Conservation (phyloP, 2,797 vertebrate genomes). For the Liparis tanakae region DNA sequence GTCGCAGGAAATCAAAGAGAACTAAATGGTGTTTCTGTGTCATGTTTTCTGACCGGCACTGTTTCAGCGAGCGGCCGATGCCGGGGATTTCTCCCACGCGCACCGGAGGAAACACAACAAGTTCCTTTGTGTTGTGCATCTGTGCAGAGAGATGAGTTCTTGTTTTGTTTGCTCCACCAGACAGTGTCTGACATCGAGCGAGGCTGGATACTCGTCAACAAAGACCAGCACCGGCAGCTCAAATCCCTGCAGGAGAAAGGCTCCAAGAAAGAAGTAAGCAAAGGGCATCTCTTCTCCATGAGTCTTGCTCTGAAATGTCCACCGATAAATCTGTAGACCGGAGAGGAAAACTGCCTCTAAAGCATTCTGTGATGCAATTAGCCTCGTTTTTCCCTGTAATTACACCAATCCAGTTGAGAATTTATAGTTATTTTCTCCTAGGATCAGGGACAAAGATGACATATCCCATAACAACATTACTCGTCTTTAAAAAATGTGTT, state of each 20-base stretch:
- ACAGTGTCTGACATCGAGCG: slow-evolving; percentile 95
- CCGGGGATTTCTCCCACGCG: slow-evolving; percentile 20
- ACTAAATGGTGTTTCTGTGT: slow-evolving; percentile 18
- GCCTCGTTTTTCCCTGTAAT: slow-evolving; percentile 43
- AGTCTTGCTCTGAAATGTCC: slow-evolving; percentile 20
- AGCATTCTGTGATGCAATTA: slow-evolving; percentile 47
- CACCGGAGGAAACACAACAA: not conserved
- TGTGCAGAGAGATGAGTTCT: slow-evolving; percentile 44
- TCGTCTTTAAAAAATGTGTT: not conserved
- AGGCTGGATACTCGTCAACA: slow-evolving; percentile 97
- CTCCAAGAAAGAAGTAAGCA: slow-evolving; percentile 96
- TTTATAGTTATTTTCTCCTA: slow-evolving; percentile 19
- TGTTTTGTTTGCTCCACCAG: slow-evolving; percentile 75
- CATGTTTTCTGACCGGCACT: slow-evolving; percentile 25
- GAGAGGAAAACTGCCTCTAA: slow-evolving; percentile 14
- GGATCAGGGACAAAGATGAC: slow-evolving; percentile 2
- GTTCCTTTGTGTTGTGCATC: slow-evolving; percentile 13
- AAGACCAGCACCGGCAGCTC: slow-evolving; percentile 97
- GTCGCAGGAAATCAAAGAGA: not conserved
- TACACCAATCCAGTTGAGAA: slow-evolving; percentile 31
- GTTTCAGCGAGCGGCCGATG: not conserved
- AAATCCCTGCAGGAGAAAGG: slow-evolving; percentile 98
- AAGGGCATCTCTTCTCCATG: slow-evolving; percentile 1
- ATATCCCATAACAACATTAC: not conserved
- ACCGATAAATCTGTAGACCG: slow-evolving; percentile 24